Evolutionary conservation across 1,140 invertebrate species (phyloP), one percentile per base, ranked within the genome.

Genomic region (Psix sp.): DNA sequence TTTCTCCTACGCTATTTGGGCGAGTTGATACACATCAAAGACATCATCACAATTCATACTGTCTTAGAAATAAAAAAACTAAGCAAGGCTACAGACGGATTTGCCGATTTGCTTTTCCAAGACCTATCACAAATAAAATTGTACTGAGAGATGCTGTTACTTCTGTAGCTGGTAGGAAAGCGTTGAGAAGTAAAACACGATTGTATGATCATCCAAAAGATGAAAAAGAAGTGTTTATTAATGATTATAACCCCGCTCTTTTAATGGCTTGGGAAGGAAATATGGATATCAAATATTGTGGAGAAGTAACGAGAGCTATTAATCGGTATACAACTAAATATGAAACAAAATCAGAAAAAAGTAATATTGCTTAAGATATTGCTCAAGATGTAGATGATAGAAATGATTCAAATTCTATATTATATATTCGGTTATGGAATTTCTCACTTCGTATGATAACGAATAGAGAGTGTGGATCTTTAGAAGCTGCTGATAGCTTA

Each of bases 231-330:
- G 5, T 7, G 16, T 29, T 31, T 9, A 46, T 46, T 2, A 46
- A 46, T 46, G 77, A 80, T 57, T 80, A 77, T 18, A 62, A 76
- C 77, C 15, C 78, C 78, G 60, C 77, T 63, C 68, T 49, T 72
- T 14, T 72, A 74, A 6, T 6, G n/a, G 33, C 33, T 2, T n/a
- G 74, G 77, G 65, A 77, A 74, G 45, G 71, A 74, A 20, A 59
- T 13, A 35, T 35, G 11, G n/a, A 35, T 35, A 35, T 35, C 2
- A 1, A 35, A 14, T 35, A 2, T 35, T 13, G 5, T 35, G 33
- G 33, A 3, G 33, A 35, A 35, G 2, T 2, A 35, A 13, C 33
- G 13, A 13, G 51, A 36, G 15, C 71, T 33, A 39, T 80, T 14
- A 74, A 38, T n/a, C 49, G 51, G 15, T 79, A 82, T 40, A 35